Evolutionary conservation across 92 coral and sea anemone species (phyloP), one percentile per base, ranked within the genome.

Genomic region (Zoanthus solanderi): DNA sequence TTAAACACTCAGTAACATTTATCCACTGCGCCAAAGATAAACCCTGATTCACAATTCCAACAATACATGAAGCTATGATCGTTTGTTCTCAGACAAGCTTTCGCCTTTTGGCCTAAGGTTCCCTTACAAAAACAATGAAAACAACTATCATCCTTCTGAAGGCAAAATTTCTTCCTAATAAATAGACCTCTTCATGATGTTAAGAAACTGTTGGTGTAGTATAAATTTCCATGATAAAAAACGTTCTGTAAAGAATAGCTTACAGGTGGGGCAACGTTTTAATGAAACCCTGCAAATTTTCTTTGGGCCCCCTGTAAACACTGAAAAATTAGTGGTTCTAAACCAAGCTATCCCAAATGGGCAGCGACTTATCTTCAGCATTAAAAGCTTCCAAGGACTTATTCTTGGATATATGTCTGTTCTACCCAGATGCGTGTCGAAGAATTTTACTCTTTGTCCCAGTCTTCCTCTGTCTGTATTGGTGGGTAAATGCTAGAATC

Each of bases 391-490:
- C 15, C 23, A 60, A 60, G 23, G 4, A 60, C 66, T 60, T 2
- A 15, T 5, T 15, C 28, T 7, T 63, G 7, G 69, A 17, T 4
- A 28, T 16, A 6, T 9, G 29, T 6, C 29, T n/a, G 23, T 17
- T 5, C 3, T 17, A 63, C 69, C 10, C 7, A 63, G 30, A 16
- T 63, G 17, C 17, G 30, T 23, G 32, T 10, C 46, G 74, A 50
- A 15, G 14, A 52, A 52, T 7, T 15, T 58, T 15, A 81, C 58
- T 94, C 95, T 53, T 93, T 94, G 75, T 93, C 98, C 93, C 92
- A 93, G 86, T 94, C 93, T 76, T 95, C 98, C 58, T 93, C 90
- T 17, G 67, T 86, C 28, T 53, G 86, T 56, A 83, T 82, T 84
- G 68, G 68, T 53, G 56, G 74, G 78, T 81, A 95, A 82, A 66